A percentile compares a stretch with the other conserved stretches of the same genome.
Evolutionary conservation across 2,797 vertebrate genomes (phyloP).

Genomic region (Anas georgica): DNA sequence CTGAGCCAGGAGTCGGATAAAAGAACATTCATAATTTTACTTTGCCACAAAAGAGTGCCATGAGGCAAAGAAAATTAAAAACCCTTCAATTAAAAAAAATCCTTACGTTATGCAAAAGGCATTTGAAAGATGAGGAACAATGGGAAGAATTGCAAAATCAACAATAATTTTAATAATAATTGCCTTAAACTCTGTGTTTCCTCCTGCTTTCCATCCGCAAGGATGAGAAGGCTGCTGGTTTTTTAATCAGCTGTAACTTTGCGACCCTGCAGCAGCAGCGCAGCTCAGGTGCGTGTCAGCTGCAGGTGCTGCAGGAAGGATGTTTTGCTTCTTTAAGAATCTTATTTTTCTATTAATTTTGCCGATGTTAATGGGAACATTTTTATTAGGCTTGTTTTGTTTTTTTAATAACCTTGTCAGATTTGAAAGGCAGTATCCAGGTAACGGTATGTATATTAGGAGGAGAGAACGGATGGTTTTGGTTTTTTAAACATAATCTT

Average conservation of each 20-base stretch:
- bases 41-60: background rate
- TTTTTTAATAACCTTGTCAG: conserved; percentile 58
- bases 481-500: background rate
- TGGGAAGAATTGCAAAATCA: background rate
- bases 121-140: background rate
- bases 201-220: background rate
- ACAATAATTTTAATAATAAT: conserved; percentile 8
- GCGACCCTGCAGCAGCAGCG: background rate
- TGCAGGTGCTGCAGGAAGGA: background rate
- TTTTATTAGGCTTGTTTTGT: conserved; percentile 58
- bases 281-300: background rate
- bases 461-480: conserved; percentile 1
- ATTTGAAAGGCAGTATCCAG: conserved; percentile 64
- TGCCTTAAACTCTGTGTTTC: background rate
- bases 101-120: background rate
- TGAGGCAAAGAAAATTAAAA: conserved; percentile 31
- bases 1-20: conserved; percentile 38
- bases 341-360: conserved; percentile 38
- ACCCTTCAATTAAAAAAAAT: background rate
- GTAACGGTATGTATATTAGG: conserved; percentile 50
- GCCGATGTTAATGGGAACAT: conserved; percentile 31
- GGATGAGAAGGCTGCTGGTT: background rate
- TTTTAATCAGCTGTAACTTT: background rate
- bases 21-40: conserved; percentile 41
- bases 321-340: conserved; percentile 55